phyloP scores from a whole-genome alignment of 2,797 vertebrate genomes.

The Smutsia temminckii region DNA sequence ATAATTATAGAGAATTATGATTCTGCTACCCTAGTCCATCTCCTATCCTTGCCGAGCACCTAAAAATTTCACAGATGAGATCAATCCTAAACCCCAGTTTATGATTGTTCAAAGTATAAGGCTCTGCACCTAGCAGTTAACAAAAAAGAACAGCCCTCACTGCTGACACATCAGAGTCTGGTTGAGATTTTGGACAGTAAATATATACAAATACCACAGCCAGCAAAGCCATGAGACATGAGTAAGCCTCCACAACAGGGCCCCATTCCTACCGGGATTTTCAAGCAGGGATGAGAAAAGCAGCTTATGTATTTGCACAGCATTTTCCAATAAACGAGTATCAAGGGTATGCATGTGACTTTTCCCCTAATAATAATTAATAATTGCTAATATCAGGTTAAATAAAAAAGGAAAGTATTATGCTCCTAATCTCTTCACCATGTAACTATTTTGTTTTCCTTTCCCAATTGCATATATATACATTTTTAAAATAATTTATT shows the following conservation, averaged over 20 bases:
- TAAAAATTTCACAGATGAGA: conserved; percentile 15
- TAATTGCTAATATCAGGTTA: not conserved
- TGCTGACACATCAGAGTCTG: not conserved
- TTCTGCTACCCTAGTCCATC: not conserved
- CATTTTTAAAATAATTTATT: not conserved
- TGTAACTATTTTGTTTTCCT: not conserved
- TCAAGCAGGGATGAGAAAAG: not conserved
- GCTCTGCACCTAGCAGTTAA: not conserved
- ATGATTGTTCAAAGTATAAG: not conserved
- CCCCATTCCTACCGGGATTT: not conserved
- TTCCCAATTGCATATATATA: not conserved
- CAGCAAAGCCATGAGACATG: not conserved
- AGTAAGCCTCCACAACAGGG: not conserved
- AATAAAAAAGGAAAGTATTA: not conserved
- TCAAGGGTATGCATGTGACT: not conserved
- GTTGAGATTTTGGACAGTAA: not conserved
- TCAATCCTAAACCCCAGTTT: not conserved
- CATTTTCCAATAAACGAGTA: not conserved
- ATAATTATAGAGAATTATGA: not conserved
- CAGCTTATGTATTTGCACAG: not conserved
- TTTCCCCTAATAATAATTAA: not conserved
- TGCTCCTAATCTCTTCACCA: not conserved
- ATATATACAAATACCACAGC: not conserved
- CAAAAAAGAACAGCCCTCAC: not conserved
- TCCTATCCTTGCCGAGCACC: not conserved